Base-by-base conservation (phyloP, 2,888 invertebrate genomes). In the Melieria crassipennis region DNA sequence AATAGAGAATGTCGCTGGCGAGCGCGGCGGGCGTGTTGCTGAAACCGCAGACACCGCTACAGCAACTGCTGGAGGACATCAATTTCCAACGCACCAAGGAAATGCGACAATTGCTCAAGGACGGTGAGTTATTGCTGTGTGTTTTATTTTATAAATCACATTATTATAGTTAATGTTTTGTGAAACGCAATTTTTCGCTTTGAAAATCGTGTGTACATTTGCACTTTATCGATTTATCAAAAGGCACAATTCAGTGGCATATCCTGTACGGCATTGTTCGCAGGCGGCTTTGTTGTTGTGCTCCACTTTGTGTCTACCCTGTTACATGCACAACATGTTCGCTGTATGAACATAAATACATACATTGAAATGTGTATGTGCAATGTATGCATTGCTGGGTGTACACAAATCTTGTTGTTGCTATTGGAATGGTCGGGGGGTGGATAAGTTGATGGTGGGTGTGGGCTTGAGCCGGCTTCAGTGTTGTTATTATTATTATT, bases 11-110 rank as follows among this genome's bases (percentile, higher is more conserved):
- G 85, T 81, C 84, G 60, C 78, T 85, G 78, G 84, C 85, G 73
- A 83, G 81, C 70, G 84, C 85, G 69, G 85, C 85, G 70, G 84
- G 84, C 65, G 82, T 82, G 71, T 77, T 86, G 50, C 75, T 87
- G 42, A 86, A 85, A 75, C 82, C 85, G 45, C 87, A 86, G 74
- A 93, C 94, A 47, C 92, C 93, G 86, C 87, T 96, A 79, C 95
- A 96, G 83, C 95, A 95, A 82, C 88, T 96, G 70, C 88, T 96
- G 73, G 95, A 96, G 84, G 96, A 96, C 87, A 96, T 96, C 78
- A 95, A 95, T 87, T 96, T 96, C 82, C 96, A 96, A 86, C 89
- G 96, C 77, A 95, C 95, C 67, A 96, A 96, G 87, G 96, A 96
- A 87, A 94, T 95, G 92, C 89, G 95, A 63, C 95, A 95, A 86